Evolutionary conservation across 2,888 invertebrate species (phyloP).

Genomic region (Steromphala cineraria): DNA sequence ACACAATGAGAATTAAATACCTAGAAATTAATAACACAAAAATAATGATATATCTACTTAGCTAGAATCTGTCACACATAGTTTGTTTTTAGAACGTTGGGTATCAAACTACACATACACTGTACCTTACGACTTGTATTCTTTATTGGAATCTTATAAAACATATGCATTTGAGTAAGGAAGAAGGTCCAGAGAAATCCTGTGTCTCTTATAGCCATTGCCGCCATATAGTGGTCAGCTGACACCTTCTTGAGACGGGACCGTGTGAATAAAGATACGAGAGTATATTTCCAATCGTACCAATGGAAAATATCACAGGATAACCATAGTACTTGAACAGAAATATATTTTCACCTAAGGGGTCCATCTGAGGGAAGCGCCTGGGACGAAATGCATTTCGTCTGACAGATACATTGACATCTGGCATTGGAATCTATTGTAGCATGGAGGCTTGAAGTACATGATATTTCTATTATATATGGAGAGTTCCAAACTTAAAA

Average conservation of each 20-base stretch:
- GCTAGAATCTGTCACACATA: no score
- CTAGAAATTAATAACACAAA: no score
- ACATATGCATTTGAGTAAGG: constrained; percentile 35
- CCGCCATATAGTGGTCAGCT: constrained; percentile 86
- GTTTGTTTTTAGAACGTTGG: no score
- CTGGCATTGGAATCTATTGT: no score
- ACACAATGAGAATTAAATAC: no score
- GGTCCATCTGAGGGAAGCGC: neutral
- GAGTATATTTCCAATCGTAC: constrained; percentile 85
- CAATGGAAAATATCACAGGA: constrained; percentile 83
- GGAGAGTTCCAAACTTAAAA: no score
- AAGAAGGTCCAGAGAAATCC: constrained; percentile 83
- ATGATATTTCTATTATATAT: no score
- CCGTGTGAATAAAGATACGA: constrained; percentile 84
- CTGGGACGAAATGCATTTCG: neutral
- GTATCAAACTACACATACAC: no score
- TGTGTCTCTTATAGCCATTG: constrained; percentile 86
- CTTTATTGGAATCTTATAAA: constrained; percentile 40
- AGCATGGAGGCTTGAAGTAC: no score
- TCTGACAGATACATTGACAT: neutral
- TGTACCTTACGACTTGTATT: no score
- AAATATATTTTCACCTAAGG: neutral
- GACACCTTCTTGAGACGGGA: constrained; percentile 85
- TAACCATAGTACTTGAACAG: constrained; percentile 79
- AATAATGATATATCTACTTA: no score